Evolutionary conservation across 2,888 invertebrate genomes (phyloP).

Genomic region (Theristus sp.): DNA sequence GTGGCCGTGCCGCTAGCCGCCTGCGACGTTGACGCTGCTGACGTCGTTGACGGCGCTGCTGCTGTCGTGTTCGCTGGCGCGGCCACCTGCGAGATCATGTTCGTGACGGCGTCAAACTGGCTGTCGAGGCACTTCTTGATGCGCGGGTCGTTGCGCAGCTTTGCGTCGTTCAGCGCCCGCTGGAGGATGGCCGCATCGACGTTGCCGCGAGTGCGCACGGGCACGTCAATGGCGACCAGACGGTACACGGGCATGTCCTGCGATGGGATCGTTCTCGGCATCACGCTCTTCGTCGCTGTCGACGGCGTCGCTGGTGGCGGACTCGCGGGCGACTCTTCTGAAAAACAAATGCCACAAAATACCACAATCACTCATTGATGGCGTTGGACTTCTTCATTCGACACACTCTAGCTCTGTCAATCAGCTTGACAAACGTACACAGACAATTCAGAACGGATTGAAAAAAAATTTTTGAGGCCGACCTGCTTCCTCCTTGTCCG

Average conservation of each 20-base stretch:
- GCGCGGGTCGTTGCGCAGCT: slow-evolving; percentile 7
- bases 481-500: background rate
- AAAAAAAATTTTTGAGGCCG: too few species aligned
- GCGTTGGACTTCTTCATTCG: too few species aligned
- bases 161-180: background rate
- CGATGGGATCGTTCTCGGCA: background rate
- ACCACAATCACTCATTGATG: too few species aligned
- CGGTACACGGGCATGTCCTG: background rate
- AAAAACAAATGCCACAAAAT: background rate
- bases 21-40: too few species aligned
- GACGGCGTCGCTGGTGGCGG: background rate
- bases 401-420: too few species aligned
- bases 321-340: slow-evolving; percentile 7
- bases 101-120: slow-evolving; percentile 7
- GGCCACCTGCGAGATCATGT: slow-evolving; percentile 2
- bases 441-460: too few species aligned
- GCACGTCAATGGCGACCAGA: slow-evolving; percentile 1
- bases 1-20: background rate
- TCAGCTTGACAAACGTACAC: too few species aligned
- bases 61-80: background rate
- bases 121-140: slow-evolving; percentile 1
- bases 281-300: too few species aligned
- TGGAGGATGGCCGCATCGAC: background rate
- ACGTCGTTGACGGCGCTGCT: background rate
- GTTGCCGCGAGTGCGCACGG: background rate